Percentiles rank a stretch among this genome's conserved stretches.
These are phyloP conservation scores for Macquaria australasica DNA, from an alignment of 2,113 vertebrate genomes.

Conservation along the genomic window DNA sequence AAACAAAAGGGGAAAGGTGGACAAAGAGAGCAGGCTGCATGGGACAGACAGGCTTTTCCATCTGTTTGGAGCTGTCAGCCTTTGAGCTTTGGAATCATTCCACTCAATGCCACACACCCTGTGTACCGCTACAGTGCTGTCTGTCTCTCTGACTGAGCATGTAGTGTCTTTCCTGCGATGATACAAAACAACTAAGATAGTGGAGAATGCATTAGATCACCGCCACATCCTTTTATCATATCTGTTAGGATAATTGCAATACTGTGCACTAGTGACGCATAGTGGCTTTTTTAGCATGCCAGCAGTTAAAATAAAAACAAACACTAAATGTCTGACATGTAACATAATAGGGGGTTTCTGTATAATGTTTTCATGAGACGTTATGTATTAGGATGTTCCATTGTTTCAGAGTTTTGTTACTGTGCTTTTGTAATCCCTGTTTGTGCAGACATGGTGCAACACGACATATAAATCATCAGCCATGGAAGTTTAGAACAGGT, in stretches of 20 bases:
- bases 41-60: slow-evolving; percentile 51
- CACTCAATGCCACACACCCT: slow-evolving; percentile 36
- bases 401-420: slow-evolving; percentile 44
- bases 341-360: slow-evolving; percentile 13
- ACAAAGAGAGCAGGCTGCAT: slow-evolving; percentile 42
- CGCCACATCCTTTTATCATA: not conserved
- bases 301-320: slow-evolving; percentile 41
- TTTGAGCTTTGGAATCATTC: slow-evolving; percentile 53
- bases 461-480: slow-evolving; percentile 30
- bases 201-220: not conserved
- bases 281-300: not conserved
- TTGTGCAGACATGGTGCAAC: slow-evolving; percentile 52
- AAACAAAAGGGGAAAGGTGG: slow-evolving; percentile 69
- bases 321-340: slow-evolving; percentile 26
- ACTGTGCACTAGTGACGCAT: not conserved
- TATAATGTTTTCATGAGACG: slow-evolving; percentile 21
- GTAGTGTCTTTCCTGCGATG: slow-evolving; percentile 1
- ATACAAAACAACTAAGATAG: slow-evolving; percentile 25
- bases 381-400: slow-evolving; percentile 23
- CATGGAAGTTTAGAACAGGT: slow-evolving; percentile 20
- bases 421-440: slow-evolving; percentile 49
- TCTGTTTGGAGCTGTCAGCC: slow-evolving; percentile 77
- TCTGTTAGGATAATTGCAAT: slow-evolving; percentile 44
- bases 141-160: slow-evolving; percentile 2
- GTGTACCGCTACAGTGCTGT: not conserved